Evolutionary conservation across 2,888 invertebrate species (phyloP).

Genomic region (Eupithecia pulchellata): DNA sequence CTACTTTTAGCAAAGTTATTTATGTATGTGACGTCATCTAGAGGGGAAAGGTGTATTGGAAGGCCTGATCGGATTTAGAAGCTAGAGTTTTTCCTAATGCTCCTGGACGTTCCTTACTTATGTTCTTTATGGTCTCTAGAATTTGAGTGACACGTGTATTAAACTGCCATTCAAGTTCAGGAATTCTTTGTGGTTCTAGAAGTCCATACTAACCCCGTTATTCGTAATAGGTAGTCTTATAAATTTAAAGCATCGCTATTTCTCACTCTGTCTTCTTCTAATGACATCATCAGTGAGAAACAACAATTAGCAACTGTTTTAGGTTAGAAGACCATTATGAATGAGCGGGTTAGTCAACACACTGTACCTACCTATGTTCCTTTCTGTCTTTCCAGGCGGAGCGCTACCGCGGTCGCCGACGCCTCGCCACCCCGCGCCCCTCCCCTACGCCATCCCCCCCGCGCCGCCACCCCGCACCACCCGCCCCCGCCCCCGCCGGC

Average conservation of each 20-base stretch:
- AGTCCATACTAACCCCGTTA: too few relatives aligned
- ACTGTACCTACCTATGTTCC: not conserved
- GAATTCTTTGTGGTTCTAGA: not conserved
- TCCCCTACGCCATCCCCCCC: constrained; percentile 85
- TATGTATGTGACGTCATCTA: not conserved
- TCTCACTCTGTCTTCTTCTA: too few relatives aligned
- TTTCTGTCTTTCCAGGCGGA: constrained; percentile 65
- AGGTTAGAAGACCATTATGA: too few relatives aligned
- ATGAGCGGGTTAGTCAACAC: too few relatives aligned
- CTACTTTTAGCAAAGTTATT: too few relatives aligned
- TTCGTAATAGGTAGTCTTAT: too few relatives aligned
- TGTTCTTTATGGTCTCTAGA: too few relatives aligned
- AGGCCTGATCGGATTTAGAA: not conserved
- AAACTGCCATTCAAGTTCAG: not conserved
- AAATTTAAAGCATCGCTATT: too few relatives aligned
- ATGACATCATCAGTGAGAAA: too few relatives aligned
- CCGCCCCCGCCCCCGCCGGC: constrained; percentile 85
- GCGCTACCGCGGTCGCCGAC: constrained; percentile 89
- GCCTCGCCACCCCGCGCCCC: constrained; percentile 60
- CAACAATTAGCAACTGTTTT: too few relatives aligned
- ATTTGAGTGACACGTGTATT: too few relatives aligned
- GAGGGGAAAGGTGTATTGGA: not conserved
- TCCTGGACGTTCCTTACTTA: not conserved
- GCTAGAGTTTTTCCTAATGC: not conserved
- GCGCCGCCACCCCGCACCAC: constrained; percentile 87